Evolutionary conservation across 2,113 vertebrate species (phyloP).

Genomic region (Pseudorhombus dupliciocellatus): DNA sequence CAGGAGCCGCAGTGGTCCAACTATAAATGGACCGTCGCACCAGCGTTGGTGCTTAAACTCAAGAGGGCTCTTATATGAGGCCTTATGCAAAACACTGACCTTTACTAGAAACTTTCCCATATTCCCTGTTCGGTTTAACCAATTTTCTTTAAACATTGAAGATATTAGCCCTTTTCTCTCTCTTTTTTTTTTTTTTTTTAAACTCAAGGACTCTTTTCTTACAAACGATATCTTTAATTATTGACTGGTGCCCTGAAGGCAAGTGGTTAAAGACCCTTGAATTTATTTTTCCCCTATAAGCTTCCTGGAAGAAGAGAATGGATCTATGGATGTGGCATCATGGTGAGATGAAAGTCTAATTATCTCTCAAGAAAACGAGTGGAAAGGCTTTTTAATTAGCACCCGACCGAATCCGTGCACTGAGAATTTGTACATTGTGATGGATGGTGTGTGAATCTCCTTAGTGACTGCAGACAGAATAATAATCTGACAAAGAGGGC

Average conservation of each 20-base stretch:
- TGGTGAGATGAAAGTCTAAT: constrained; percentile 99
- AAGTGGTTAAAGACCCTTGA: constrained; percentile 91
- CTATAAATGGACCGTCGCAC: constrained; percentile 43
- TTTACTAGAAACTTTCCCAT: constrained; percentile 22
- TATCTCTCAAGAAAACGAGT: constrained; percentile 90
- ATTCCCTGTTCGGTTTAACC: constrained; percentile 23
- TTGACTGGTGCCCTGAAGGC: constrained; percentile 93
- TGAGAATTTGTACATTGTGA: constrained; percentile 97
- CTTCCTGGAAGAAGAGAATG: constrained; percentile 92
- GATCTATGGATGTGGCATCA: constrained; percentile 93
- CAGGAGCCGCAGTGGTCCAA: constrained; percentile 23
- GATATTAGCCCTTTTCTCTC: constrained; percentile 42
- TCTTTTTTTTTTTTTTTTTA: constrained; percentile 8
- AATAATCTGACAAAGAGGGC: constrained; percentile 86
- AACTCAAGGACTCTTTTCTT: constrained; percentile 73
- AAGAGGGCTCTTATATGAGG: not conserved
- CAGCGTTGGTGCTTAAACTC: constrained; percentile 28
- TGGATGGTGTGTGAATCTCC: constrained; percentile 91
- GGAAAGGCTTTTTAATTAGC: constrained; percentile 99
- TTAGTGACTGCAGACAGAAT: constrained; percentile 87
- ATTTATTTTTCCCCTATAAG: constrained; percentile 92
- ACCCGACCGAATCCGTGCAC: constrained; percentile 87
- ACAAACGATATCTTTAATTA: constrained; percentile 92
- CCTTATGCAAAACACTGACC: constrained; percentile 5
- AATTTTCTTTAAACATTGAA: constrained; percentile 47